Evolutionary conservation across 2,113 vertebrate genomes (phyloP), one percentile per base, ranked within the genome.

Genomic region (Lamprologus speciosus): DNA sequence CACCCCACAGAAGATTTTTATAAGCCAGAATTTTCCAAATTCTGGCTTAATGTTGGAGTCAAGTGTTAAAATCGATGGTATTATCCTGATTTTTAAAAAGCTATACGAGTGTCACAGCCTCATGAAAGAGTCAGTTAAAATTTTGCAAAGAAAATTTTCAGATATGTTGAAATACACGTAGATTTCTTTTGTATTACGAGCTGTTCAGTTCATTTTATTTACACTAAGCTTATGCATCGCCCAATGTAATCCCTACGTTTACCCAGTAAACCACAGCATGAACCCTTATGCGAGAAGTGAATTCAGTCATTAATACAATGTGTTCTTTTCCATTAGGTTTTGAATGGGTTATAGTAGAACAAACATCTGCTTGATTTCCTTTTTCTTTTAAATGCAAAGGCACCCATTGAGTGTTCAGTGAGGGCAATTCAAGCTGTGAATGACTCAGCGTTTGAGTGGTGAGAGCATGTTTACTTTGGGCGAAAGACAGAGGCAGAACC

Each of bases 61-160:
- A 0, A 50, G 16, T 5, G 9, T 50, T 47, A 26, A 75, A 75
- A 17, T 26, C 3, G 8, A 70, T 14, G n/a, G n/a, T 16, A 28
- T 45, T 45, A 73, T 45, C 68, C 68, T 0, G 40, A 47, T 28
- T 4, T 42, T 42, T 9, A 70, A 70, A 68, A 78, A 50, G 42
- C 70, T 47, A 19, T 11, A 17, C 28, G 7, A 28, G 70, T n/a
- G 5, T 78, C 26, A 75, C 70, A 75, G 9, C 45, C 23, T 78
- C 9, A 1, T 6, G 7, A 51, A 9, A 78, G 42, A 51, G 0
- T 33, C 73, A n/a, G 68, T 73, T 45, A 28, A 78, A 75, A 50
- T 0, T 6, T 7, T 47, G 14, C 40, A 47, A 47, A 4, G 6
- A 5, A 14, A 47, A 26, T 1, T 78, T 31, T 50, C 4, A n/a